Conservation (phyloP, 2,113 vertebrate species). For the Tachysurus fulvidraco region DNA sequence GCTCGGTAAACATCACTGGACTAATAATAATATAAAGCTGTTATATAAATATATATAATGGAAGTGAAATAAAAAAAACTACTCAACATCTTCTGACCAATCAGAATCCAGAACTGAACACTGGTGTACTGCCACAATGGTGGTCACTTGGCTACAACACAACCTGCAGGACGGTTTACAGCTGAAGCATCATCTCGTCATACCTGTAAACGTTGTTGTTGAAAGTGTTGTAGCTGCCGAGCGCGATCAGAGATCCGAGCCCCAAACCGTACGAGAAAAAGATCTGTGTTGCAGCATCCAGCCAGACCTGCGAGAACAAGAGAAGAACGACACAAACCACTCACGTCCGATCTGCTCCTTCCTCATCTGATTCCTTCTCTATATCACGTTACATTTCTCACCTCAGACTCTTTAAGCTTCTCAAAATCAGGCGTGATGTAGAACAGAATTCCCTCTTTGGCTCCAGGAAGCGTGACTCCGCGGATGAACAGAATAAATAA, state of each 20-base stretch:
- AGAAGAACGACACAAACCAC: not conserved
- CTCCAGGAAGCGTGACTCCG: constrained; percentile 94
- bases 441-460: constrained; percentile 91
- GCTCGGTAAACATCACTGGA: not conserved
- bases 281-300: constrained; percentile 98
- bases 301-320: constrained; percentile 84
- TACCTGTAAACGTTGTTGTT: constrained; percentile 99
- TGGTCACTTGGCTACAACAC: not conserved
- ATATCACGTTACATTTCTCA: constrained; percentile 62
- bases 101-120: not conserved
- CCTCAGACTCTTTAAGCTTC: constrained; percentile 96
- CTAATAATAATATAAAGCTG: not conserved
- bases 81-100: not conserved
- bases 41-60: not conserved
- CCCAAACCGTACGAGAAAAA: constrained; percentile 98
- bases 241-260: constrained; percentile 93
- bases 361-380: not conserved
- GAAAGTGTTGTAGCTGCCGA: constrained; percentile 97
- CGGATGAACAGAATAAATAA: constrained; percentile 96
- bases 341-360: not conserved
- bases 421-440: constrained; percentile 96
- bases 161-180: too few relatives aligned
- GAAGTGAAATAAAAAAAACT: not conserved
- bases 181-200: not conserved
- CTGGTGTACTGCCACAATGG: too few relatives aligned